Evolutionary conservation across 2,888 invertebrate genomes (phyloP).

Genomic region (Monopis laevigella): DNA sequence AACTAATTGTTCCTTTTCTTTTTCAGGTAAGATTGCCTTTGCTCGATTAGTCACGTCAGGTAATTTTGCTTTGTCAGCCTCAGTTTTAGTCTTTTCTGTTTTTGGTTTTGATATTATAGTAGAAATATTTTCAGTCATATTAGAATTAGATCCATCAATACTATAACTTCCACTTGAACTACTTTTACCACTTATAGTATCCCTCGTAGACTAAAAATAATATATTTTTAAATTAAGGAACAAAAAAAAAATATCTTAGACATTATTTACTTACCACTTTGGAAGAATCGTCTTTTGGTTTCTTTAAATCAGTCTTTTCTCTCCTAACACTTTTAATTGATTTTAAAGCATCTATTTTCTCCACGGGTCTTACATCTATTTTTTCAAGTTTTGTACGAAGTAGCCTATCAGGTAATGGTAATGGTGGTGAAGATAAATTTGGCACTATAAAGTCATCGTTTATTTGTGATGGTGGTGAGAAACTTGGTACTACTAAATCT

Average conservation of each 20-base stretch:
- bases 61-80: constrained; percentile 31
- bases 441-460: constrained; percentile 58
- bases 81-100: constrained; percentile 34
- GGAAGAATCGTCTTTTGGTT: constrained; percentile 39
- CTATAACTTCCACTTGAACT: constrained; percentile 63
- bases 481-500: constrained; percentile 70
- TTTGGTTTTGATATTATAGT: constrained; percentile 17
- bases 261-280: constrained; percentile 30
- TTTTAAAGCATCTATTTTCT: constrained; percentile 22
- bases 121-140: constrained; percentile 46
- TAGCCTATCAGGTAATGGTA: constrained; percentile 48
- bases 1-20: constrained; percentile 40
- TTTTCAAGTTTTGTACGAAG: constrained; percentile 42
- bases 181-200: constrained; percentile 54
- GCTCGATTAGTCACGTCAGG: constrained; percentile 19
- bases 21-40: constrained; percentile 31
- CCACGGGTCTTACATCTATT: constrained; percentile 42
- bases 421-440: constrained; percentile 52
- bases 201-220: constrained; percentile 32
- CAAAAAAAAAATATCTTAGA: not conserved
- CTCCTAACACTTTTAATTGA: constrained; percentile 31
- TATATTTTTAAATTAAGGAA: not conserved
- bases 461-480: constrained; percentile 67
- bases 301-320: constrained; percentile 57
- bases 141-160: constrained; percentile 57